These are phyloP conservation scores for Ormia ochracea DNA, from an alignment of 2,888 invertebrate genomes.

Conservation along the genomic window DNA sequence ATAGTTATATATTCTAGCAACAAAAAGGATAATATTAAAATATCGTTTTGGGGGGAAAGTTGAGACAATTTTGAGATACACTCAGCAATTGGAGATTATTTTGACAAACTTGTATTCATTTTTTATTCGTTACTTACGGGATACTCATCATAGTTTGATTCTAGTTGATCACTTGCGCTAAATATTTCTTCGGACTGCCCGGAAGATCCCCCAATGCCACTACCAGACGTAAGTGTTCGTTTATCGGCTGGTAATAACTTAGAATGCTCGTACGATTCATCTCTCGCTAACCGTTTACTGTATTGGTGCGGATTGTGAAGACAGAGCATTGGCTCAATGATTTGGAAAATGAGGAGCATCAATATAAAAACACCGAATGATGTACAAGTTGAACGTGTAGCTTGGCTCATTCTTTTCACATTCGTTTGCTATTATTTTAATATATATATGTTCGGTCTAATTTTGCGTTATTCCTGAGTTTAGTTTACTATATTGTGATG, in stretches of 20 bases:
- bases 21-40: no score
- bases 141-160: constrained; percentile 75
- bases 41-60: no score
- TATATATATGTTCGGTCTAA: background rate
- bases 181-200: constrained; percentile 72
- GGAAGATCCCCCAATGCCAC: constrained; percentile 29
- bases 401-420: background rate
- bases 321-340: background rate
- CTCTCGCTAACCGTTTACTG: constrained; percentile 5
- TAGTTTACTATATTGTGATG: background rate
- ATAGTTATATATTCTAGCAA: no score
- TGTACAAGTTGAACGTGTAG: background rate
- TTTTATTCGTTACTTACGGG: constrained; percentile 70
- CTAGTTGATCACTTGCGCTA: constrained; percentile 66
- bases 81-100: no score
- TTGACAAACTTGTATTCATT: background rate
- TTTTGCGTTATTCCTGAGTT: background rate
- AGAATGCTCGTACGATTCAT: background rate
- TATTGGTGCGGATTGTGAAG: constrained; percentile 13
- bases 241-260: constrained; percentile 21
- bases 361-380: constrained; percentile 19
- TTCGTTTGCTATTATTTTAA: background rate
- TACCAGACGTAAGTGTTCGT: constrained; percentile 19
- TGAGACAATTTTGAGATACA: no score
- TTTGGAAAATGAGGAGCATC: constrained; percentile 33